A percentile compares a stretch with the other conserved stretches of the same genome.
phyloP scores from a whole-genome alignment of 2,113 vertebrate genomes.

The Alces alces region DNA sequence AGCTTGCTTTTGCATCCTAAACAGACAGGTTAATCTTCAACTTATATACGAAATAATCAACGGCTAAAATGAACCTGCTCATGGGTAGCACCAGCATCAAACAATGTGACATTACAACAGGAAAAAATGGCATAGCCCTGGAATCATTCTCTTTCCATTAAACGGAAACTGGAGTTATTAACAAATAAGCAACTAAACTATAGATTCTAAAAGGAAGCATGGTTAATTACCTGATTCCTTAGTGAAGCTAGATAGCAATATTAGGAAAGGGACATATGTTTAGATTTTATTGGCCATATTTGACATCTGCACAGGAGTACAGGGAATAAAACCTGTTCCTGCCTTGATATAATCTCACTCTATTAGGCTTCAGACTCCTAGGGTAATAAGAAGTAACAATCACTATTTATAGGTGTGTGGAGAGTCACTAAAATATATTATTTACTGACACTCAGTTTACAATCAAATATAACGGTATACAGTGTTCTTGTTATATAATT shows the following conservation, averaged over 20 bases:
- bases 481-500: slow-evolving; percentile 24
- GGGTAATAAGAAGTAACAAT: slow-evolving; percentile 54
- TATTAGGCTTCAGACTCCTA: slow-evolving; percentile 45
- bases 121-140: background rate
- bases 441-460: slow-evolving; percentile 42
- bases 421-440: background rate
- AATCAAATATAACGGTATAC: slow-evolving; percentile 34
- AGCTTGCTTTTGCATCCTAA: background rate
- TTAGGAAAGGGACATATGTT: slow-evolving; percentile 35
- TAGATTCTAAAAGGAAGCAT: background rate
- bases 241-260: background rate
- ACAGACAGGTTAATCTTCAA: background rate
- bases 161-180: background rate
- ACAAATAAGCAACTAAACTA: slow-evolving; percentile 13
- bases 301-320: slow-evolving; percentile 63
- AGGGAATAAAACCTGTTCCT: slow-evolving; percentile 67
- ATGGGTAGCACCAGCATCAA: background rate
- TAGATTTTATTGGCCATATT: slow-evolving; percentile 50
- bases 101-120: slow-evolving; percentile 52
- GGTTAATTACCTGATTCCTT: background rate
- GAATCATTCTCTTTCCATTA: background rate
- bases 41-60: slow-evolving; percentile 10
- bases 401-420: slow-evolving; percentile 61
- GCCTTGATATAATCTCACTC: slow-evolving; percentile 57
- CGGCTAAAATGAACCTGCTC: slow-evolving; percentile 45